Conservation (phyloP, 2,888 invertebrate species). For the Elegia similella region DNA sequence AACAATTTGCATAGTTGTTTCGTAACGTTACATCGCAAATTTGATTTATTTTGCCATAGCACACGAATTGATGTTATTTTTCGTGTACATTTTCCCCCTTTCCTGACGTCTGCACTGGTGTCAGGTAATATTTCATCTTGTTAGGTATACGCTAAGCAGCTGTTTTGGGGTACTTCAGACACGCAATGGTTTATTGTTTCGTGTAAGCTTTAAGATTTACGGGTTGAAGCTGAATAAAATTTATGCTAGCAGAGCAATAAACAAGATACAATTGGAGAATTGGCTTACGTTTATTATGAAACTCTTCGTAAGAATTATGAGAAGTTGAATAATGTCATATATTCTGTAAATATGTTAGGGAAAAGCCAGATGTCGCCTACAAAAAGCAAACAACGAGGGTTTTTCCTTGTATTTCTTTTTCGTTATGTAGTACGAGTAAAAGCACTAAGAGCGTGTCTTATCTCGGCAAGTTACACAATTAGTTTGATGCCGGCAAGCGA, state of each 20-base stretch:
- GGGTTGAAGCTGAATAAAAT: not conserved
- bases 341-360: not conserved
- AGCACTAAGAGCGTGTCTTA: conserved; percentile 32
- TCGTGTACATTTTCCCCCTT: not conserved
- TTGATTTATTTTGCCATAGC: conserved; percentile 41
- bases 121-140: conserved; percentile 27
- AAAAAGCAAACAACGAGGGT: not conserved
- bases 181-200: conserved; percentile 18
- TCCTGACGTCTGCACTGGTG: not conserved
- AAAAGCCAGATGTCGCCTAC: not conserved
- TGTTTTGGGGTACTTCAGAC: conserved; percentile 31
- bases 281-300: not conserved
- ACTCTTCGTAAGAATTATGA: not conserved
- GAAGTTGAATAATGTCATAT: not conserved
- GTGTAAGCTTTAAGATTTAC: conserved; percentile 11
- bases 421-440: conserved; percentile 29
- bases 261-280: not conserved
- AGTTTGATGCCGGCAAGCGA: conserved; percentile 39
- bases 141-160: conserved; percentile 28
- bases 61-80: conserved; percentile 25
- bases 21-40: conserved; percentile 32
- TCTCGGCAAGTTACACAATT: conserved; percentile 35
- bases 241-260: not conserved
- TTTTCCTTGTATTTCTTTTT: conserved; percentile 12
- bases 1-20: conserved; percentile 49